A percentile compares a stretch with the other conserved stretches of the same genome.
These are phyloP conservation scores for Bellardia pandia DNA, from an alignment of 2,888 invertebrate genomes.

Conservation along the genomic window DNA sequence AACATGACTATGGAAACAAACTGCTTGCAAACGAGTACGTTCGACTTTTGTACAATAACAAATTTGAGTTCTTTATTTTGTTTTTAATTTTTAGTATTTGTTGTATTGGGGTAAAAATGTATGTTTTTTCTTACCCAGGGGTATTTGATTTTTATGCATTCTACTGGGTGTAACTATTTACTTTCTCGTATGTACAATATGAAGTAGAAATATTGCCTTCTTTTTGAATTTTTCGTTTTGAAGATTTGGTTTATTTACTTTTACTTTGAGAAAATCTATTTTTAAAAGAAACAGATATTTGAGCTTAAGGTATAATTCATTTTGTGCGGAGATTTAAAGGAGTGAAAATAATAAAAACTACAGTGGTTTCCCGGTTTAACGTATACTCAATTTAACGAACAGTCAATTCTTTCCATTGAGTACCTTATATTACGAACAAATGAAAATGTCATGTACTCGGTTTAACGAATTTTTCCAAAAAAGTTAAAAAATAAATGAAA, in stretches of 20 bases:
- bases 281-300: neutral
- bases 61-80: slow-evolving; percentile 10
- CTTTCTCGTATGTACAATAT: neutral
- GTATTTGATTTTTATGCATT: slow-evolving; percentile 26
- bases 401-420: too few relatives aligned
- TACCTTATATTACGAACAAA: too few relatives aligned
- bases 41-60: neutral
- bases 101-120: neutral
- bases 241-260: slow-evolving; percentile 13
- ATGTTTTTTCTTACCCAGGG: slow-evolving; percentile 17
- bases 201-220: neutral
- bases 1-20: slow-evolving; percentile 30
- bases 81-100: neutral
- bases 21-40: slow-evolving; percentile 1
- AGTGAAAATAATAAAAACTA: neutral
- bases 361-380: too few relatives aligned
- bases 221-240: neutral
- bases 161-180: neutral
- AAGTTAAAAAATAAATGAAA: too few relatives aligned
- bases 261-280: neutral
- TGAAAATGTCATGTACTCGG: too few relatives aligned
- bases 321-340: neutral
- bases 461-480: too few relatives aligned
- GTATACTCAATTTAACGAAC: too few relatives aligned
- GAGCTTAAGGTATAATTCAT: neutral